Base-by-base conservation (phyloP, 2,888 invertebrate species). In the Chalcosyrphus nemorum region DNA sequence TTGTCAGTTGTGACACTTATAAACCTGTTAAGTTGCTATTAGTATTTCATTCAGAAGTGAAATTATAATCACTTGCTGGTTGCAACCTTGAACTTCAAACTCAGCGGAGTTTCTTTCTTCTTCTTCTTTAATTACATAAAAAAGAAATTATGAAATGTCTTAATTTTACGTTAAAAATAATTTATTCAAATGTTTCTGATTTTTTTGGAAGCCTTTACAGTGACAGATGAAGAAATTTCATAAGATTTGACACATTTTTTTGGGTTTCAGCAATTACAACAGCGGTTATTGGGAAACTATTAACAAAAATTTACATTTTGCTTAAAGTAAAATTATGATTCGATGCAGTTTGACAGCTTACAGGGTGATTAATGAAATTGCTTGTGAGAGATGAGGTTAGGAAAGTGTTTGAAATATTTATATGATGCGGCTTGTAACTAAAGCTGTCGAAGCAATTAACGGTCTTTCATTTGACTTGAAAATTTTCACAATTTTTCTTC, bases 21-120 rank as follows among this genome's bases (percentile, higher is more conserved):
- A 70, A 70, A 81, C 76, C 75, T 52, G 81, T 81, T 76, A 24
- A 32, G 38, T 70, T 21, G 45, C 45, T n/a, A 57, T 56, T 70
- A 7, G 9, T 45, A n/a, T 41, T 43, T 56, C 24, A 24, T 41
- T 24, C 21, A 32, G 15, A 15, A n/a, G 29, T 57, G 24, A 38
- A 13, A 38, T 4, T n/a, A 38, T 35, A 38, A 61, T 41, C 17
- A 4, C 24, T 45, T 24, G 32, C 9, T 41, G 4, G 19, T 27
- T 2, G 15, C 54, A 76, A 76, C 81, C 81, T 81, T 81, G 81
- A 81, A 81, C 81, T 81, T 81, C 63, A 32, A 45, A n/a, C 52
- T 65, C 38, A 32, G 45, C 15, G 4, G 66, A 17, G 56, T 57
- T 71, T 45, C 45, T 57, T 71, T 45, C 45, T 71, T 47, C 38